Conservation (phyloP, 2,888 invertebrate species). For the Drosophila multiciliata region DNA sequence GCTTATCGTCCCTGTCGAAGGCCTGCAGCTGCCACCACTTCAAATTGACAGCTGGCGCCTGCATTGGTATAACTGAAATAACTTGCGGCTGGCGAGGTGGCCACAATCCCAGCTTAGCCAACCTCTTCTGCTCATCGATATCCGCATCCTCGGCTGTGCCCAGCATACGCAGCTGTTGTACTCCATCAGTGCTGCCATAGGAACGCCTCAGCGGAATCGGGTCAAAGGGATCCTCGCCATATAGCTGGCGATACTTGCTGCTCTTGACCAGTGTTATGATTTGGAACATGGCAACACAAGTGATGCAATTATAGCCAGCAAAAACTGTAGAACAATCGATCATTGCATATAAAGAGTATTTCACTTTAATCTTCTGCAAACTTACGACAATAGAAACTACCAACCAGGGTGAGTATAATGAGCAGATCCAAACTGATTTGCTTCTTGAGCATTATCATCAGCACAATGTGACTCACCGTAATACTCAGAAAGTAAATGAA, state of each 20-base stretch:
- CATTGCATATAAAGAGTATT: too few species aligned
- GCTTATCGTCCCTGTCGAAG: conserved; percentile 45
- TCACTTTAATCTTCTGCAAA: neutral
- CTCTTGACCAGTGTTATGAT: conserved; percentile 78
- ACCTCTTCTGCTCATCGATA: conserved; percentile 75
- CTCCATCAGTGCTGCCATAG: conserved; percentile 19
- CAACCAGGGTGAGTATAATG: conserved; percentile 79
- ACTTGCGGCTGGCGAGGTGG: conserved; percentile 58
- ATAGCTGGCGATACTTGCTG: conserved; percentile 74
- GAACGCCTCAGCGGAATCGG: conserved; percentile 37
- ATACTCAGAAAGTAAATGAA: conserved; percentile 61
- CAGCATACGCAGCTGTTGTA: conserved; percentile 74
- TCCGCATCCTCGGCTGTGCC: conserved; percentile 74
- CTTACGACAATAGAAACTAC: conserved; percentile 83
- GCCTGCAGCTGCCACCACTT: conserved; percentile 74
- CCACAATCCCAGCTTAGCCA: conserved; percentile 67
- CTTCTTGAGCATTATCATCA: conserved; percentile 79
- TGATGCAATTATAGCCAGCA: conserved; percentile 79
- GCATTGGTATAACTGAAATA: conserved; percentile 66
- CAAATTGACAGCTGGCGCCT: conserved; percentile 37
- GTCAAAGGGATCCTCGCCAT: conserved; percentile 82
- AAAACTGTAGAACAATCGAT: conserved; percentile 65
- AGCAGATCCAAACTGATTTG: conserved; percentile 74
- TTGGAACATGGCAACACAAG: conserved; percentile 81
- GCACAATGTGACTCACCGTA: conserved; percentile 69